Base-by-base conservation (phyloP, 2,888 invertebrate genomes). In the Achlya flavicornis region DNA sequence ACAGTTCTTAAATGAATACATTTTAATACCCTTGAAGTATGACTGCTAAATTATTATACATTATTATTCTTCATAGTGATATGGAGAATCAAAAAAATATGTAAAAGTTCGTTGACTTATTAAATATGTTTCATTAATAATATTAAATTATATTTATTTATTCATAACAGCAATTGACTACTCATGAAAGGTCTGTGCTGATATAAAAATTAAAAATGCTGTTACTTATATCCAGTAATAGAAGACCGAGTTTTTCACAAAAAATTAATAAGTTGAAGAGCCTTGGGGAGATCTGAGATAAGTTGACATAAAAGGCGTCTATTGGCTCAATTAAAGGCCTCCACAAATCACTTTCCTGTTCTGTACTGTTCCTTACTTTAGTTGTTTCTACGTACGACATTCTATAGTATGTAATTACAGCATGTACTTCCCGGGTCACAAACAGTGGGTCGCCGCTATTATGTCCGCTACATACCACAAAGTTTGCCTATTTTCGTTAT, bases 371-470 rank as follows among this genome's bases (percentile, higher is more conserved):
- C 41, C 12, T 53, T 14, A 58, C n/a, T 41, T 60, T 12, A 43
- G 59, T 41, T 16, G 60, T 53, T 53, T 53, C 19, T 53, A 16
- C 53, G 8, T 53, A 53, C 53, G 53, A 53, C 53, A 60, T 43
- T n/a, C 41, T 60, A n/a, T n/a, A 60, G 38, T n/a, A 19, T 38
- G 59, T 59, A 59, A 59, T 59, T 59, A 59, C 19, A n/a, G 35
- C 35, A 10, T 35, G 38, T 26, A 43, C 41, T 41, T 43, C 60
- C 19, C 26, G 3, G 16, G 10, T 3, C 3, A 19, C 60, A 11
- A 60, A 43, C 12, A 38, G 16, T 8, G 35, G n/a, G 35, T 60
- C 60, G 12, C 60, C 41, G 11, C 60, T 60, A 12, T 60, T 60
- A 60, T 41, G 41, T 60, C 19, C 12, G n/a, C 19, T 60, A 3